Conservation (phyloP, 1,140 invertebrate genomes). For the Trialeurodes vaporariorum region DNA sequence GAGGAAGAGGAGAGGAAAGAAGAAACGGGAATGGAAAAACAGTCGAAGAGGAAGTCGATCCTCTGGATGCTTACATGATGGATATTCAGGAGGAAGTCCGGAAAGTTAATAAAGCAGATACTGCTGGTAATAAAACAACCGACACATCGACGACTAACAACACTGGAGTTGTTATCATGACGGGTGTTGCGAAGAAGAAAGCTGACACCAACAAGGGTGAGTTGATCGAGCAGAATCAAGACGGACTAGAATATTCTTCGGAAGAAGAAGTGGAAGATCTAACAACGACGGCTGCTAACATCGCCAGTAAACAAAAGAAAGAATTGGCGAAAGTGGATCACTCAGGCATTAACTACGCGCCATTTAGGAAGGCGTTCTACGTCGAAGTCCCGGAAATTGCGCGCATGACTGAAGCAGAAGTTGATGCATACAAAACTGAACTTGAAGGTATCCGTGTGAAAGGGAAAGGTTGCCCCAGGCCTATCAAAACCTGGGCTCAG, state of each 20-base stretch:
- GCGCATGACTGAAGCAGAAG: constrained; percentile 81
- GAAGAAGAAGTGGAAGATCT: constrained; percentile 93
- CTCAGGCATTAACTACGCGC: constrained; percentile 63
- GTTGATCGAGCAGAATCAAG: constrained; percentile 93
- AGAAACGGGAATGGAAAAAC: constrained; percentile 33
- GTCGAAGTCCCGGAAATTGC: constrained; percentile 85
- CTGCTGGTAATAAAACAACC: constrained; percentile 31
- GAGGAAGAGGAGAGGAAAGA: constrained; percentile 49
- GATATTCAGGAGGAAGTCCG: constrained; percentile 75
- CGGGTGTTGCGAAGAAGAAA: constrained; percentile 86
- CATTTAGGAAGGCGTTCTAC: constrained; percentile 94
- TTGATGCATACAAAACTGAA: constrained; percentile 71
- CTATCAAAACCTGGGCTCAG: constrained; percentile 95
- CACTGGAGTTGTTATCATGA: constrained; percentile 61
- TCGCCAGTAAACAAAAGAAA: constrained; percentile 78
- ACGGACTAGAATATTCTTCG: constrained; percentile 93
- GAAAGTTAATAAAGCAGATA: constrained; percentile 73
- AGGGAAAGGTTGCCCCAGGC: constrained; percentile 83
- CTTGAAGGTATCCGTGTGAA: constrained; percentile 76
- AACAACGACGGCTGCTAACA: constrained; percentile 76
- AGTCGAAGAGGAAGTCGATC: constrained; percentile 73
- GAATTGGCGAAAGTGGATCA: constrained; percentile 85
- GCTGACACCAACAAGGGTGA: constrained; percentile 72
- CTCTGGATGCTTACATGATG: constrained; percentile 93
- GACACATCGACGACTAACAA: constrained; percentile 15